Evolutionary conservation across 2,888 invertebrate genomes (phyloP).

Genomic region (Archaeoteleia sp.): DNA sequence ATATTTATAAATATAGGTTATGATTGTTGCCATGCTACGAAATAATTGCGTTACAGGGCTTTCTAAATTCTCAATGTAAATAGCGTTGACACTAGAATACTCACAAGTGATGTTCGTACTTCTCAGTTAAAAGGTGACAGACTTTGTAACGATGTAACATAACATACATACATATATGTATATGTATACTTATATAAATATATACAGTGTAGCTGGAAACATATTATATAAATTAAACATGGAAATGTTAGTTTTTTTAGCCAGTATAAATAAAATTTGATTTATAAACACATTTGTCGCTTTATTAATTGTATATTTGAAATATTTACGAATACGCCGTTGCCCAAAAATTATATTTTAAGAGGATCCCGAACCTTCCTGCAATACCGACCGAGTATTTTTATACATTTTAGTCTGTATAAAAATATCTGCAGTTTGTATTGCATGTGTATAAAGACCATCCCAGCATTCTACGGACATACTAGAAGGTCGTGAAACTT

Average conservation of each 20-base stretch:
- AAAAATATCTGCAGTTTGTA: too few species aligned
- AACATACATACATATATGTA: not conserved
- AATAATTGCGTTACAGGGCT: not conserved
- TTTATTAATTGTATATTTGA: too few species aligned
- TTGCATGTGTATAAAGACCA: too few species aligned
- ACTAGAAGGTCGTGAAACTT: too few species aligned
- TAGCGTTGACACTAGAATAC: not conserved
- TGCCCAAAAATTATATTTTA: too few species aligned
- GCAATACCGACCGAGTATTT: too few species aligned
- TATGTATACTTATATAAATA: slow-evolving; percentile 3
- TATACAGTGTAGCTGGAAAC: slow-evolving; percentile 1
- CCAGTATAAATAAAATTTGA: not conserved
- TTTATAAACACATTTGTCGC: too few species aligned
- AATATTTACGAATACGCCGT: too few species aligned
- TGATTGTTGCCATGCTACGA: slow-evolving; percentile 1
- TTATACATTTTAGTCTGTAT: too few species aligned
- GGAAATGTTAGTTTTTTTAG: slow-evolving; percentile 3
- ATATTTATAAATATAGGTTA: not conserved
- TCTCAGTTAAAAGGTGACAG: not conserved
- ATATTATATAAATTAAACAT: not conserved
- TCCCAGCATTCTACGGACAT: too few species aligned
- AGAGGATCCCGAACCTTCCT: too few species aligned
- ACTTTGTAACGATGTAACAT: slow-evolving; percentile 6
- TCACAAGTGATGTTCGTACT: slow-evolving; percentile 4
- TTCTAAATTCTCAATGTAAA: not conserved